Evolutionary conservation across 1,140 invertebrate genomes (phyloP), one percentile per base, ranked within the genome.

Genomic region (Zaprionus gabonicus): DNA sequence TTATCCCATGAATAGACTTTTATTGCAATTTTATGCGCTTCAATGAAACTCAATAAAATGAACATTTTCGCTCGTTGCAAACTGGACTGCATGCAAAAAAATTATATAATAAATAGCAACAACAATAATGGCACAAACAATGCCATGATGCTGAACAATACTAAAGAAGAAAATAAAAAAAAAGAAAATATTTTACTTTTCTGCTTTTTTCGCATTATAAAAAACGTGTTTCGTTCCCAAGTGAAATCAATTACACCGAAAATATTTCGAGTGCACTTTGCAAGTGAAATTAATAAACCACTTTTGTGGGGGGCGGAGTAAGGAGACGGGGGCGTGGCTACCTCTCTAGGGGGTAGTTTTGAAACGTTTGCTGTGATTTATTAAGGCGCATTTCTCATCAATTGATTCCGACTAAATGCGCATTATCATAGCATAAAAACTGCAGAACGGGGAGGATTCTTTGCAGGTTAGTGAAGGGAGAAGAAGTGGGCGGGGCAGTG

Each of bases 1-100:
- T 70, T 76, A 71, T 63, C 20, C 41, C 73, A 68, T 73, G 70
- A 73, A 87, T 90, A 79, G 84, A 84, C 81, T 87, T 88, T 88
- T 90, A 88, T 85, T 81, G 85, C 85, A 88, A 88, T 88, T 88
- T 90, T 78, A 81, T 84, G 78, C 85, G 85, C 85, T 90, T 85
- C 85, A 88, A 84, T 90, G 79, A 81, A 88, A 85, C 85, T 85
- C 81, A 88, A 88, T 88, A 90, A 84, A 90, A 88, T 81, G 71
- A 72, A 74, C 66, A 80, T 87, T 72, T 46, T 75, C 38, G 38
- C 20, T 49, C 49, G 70, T 15, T 51, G 34, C 67, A 55, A 66
- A 9, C 31, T 34, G 9, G 31, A 34, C 31, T 34, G 31, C 31
- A 67, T 23, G 38, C 20, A 76, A 64, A 80, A 77, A 63, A 66